Evolutionary conservation across 2,888 invertebrate species (phyloP), one percentile per base, ranked within the genome.

Genomic region (Plemyria rubiginata): DNA sequence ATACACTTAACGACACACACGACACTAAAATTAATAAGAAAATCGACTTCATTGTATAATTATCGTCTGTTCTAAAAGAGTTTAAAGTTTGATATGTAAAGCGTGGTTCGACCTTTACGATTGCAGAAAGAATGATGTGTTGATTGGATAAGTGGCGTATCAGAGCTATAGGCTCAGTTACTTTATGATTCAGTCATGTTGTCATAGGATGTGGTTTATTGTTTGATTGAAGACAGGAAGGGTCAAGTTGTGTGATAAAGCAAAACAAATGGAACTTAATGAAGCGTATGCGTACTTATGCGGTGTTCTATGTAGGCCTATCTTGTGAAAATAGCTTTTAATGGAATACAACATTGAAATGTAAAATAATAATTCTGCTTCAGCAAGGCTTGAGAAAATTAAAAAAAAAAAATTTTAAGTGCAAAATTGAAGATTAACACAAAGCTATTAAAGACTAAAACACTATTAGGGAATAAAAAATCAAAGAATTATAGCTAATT

Each of bases 31-130:
- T 52, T 45, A 72, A 50, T 45, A 72, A 59, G n/a, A 64, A 49
- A 60, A 77, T 78, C 79, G 82, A 79, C 41, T 55, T 59, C 60
- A 68, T 66, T 62, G 52, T 60, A 58, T 49, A 6, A 15, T 12
- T 16, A n/a, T n/a, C 43, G 28, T n/a, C 45, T 36, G 41, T 40
- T 16, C 15, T 28, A 48, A 29, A 15, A 9, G 5, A 15, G 13
- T 29, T 22, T 15, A 32, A 22, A 36, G 51, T 16, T 12, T 51
- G 11, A 11, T 38, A 38, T 11, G 16, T 12, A 54, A 13, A 51
- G 52, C 63, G 63, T 63, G 48, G 28, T 41, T 52, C 32, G 48
- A 50, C 50, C 38, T 50, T 38, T 45, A 43, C 46, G 60, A 56
- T 54, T 63, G 53, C 46, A 22, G 43, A 43, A 29, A 40, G 43